These are phyloP conservation scores for Botrylloides violaceus DNA, from an alignment of 23 tunicate species.

Conservation along the genomic window DNA sequence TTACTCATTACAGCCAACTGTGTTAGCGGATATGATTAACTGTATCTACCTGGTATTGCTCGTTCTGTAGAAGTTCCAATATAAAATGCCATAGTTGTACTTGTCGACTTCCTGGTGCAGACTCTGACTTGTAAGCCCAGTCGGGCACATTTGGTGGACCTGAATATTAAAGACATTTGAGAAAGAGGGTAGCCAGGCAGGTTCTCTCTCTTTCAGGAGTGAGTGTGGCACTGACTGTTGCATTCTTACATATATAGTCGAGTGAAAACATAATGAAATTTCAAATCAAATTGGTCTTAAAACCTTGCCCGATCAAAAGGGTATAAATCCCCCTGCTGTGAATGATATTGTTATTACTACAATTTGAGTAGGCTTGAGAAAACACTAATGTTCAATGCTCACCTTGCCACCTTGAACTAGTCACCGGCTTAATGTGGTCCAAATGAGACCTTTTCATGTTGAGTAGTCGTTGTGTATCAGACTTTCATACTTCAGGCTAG, in stretches of 20 bases:
- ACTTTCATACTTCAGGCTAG: neutral
- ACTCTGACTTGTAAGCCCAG: conserved; percentile 98
- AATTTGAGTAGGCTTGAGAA: too few species aligned
- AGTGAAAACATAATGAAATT: too few species aligned
- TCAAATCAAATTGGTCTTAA: too few species aligned
- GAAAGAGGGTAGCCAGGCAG: too few species aligned
- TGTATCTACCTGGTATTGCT: conserved; percentile 70
- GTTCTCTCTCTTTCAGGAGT: too few species aligned
- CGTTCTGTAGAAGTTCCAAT: conserved; percentile 81
- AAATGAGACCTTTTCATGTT: neutral
- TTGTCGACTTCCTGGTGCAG: conserved; percentile 99
- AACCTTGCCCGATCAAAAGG: too few species aligned
- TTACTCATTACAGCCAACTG: neutral
- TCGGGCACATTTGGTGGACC: conserved; percentile 78
- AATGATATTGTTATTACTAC: too few species aligned
- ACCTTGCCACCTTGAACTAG: conserved; percentile 1
- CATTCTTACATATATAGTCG: too few species aligned
- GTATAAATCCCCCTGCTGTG: too few species aligned
- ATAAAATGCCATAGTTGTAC: conserved; percentile 99
- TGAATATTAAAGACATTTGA: too few species aligned
- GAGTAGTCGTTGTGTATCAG: neutral
- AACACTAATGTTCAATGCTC: too few species aligned
- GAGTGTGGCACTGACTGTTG: too few species aligned
- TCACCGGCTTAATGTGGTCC: neutral
- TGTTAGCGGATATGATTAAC: neutral